These are phyloP conservation scores for Oryzias melastigma DNA, from an alignment of 2,113 vertebrate species.

Conservation along the genomic window DNA sequence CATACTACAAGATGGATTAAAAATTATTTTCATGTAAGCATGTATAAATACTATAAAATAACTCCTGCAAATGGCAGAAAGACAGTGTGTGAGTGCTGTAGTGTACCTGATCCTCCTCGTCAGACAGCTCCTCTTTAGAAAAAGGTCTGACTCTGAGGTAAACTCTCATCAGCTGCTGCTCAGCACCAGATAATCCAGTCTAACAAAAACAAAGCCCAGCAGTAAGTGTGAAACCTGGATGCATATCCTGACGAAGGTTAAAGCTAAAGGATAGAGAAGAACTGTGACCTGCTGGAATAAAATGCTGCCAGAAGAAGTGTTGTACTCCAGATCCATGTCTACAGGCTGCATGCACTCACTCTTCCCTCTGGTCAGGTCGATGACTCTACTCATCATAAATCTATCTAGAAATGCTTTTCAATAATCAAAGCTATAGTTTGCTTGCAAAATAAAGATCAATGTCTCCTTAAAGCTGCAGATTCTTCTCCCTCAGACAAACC, in stretches of 20 bases:
- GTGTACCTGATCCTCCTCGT: constrained; percentile 81
- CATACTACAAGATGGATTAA: no score
- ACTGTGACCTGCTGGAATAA: constrained; percentile 34
- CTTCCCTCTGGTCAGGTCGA: constrained; percentile 37
- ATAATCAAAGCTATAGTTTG: background rate
- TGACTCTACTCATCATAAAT: constrained; percentile 38
- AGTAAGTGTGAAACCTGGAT: background rate
- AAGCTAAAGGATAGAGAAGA: background rate
- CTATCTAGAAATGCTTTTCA: background rate
- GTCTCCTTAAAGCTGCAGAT: background rate
- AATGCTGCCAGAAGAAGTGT: background rate
- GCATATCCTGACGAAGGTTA: background rate
- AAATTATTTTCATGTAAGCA: no score
- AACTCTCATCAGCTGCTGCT: constrained; percentile 78
- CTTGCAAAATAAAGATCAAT: background rate
- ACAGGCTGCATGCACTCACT: constrained; percentile 20
- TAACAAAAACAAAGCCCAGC: constrained; percentile 18
- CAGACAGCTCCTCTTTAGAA: constrained; percentile 77
- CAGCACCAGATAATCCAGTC: constrained; percentile 45
- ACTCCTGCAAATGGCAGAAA: background rate
- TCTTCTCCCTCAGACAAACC: background rate
- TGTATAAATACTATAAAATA: no score
- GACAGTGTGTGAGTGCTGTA: background rate
- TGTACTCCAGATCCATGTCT: constrained; percentile 67
- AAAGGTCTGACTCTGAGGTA: constrained; percentile 86